Base-by-base conservation (phyloP, 2,797 vertebrate genomes). In the Acipenser oxyrinchus region DNA sequence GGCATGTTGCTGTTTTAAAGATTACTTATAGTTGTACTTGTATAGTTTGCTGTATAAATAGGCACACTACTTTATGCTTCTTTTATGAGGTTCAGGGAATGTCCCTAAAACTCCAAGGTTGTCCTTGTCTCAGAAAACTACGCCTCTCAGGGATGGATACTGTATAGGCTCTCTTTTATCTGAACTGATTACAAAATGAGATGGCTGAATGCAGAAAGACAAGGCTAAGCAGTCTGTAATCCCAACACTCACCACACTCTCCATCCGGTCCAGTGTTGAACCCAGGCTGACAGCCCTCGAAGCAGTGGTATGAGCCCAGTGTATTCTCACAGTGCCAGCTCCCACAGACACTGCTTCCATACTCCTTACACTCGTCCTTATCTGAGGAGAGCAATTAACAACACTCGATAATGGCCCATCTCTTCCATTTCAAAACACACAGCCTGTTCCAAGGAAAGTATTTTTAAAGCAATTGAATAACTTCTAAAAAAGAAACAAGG, bases 241-340 rank as follows among this genome's bases (percentile, higher is more conserved):
- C 23, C 23, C 23, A 37, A 63, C 12, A 73, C 86, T 86, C 70
- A 89, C 87, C 85, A 1, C 86, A 89, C 73, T 78, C 77, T 65
- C 69, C 72, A 68, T 69, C 13, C 11, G 76, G 76, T 5, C 73
- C 79, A 70, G 73, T 77, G 13, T 77, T 67, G n/a, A 77, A 68
- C 63, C 85, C 83, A 1, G 84, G 80, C 73, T 86, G 84, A 71
- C 86, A 87, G 69, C 74, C 79, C 78, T 77, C 82, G 71, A 87
- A 83, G 70, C 88, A 88, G 60, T 80, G 81, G 70, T 87, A 88
- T 7, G 88, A 89, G 63, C 88, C 86, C 9, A 89, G 73, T 68
- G 84, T 87, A 79, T 90, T 90, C 73, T 90, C 81, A 6, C 87
- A 90, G 74, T 64, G 82, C 85, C 83, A 88, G 73, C 76, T 79